These are phyloP conservation scores for Siniperca undulata DNA, from an alignment of 2,797 vertebrate species.

Conservation along the genomic window DNA sequence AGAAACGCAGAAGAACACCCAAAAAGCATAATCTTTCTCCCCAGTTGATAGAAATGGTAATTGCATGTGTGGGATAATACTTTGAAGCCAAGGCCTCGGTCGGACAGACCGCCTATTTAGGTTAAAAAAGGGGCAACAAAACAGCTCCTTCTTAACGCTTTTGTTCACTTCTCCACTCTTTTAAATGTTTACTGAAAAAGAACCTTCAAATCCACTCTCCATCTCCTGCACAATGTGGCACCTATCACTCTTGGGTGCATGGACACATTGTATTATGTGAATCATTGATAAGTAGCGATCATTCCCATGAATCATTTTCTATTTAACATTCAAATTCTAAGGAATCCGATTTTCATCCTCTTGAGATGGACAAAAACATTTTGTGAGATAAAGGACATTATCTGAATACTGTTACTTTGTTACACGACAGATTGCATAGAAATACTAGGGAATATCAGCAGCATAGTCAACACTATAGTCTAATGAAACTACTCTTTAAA, in stretches of 20 bases:
- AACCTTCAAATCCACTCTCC: conserved; percentile 87
- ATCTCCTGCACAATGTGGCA: conserved; percentile 84
- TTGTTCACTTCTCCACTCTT: conserved; percentile 85
- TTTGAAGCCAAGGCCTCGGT: conserved; percentile 86
- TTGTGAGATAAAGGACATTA: conserved; percentile 60
- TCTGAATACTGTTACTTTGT: conserved; percentile 64
- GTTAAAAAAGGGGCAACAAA: conserved; percentile 88
- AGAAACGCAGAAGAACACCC: conserved; percentile 98
- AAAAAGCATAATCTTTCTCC: conserved; percentile 99
- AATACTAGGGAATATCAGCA: conserved; percentile 27
- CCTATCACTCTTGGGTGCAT: conserved; percentile 84
- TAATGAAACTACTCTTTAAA: conserved; percentile 28
- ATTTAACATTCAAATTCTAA: conserved; percentile 80
- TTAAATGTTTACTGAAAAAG: conserved; percentile 90
- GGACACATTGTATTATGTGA: conserved; percentile 79
- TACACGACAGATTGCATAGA: conserved; percentile 37
- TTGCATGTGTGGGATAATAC: conserved; percentile 93
- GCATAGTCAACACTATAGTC: conserved; percentile 10
- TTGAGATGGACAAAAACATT: conserved; percentile 77
- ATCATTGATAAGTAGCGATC: conserved; percentile 81
- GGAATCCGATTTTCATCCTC: conserved; percentile 80
- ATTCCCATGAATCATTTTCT: conserved; percentile 84
- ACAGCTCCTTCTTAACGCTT: conserved; percentile 88
- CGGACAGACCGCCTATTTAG: conserved; percentile 90
- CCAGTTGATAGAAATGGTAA: conserved; percentile 98